Evolutionary conservation across 1,140 invertebrate genomes (phyloP), one percentile per base, ranked within the genome.

Genomic region (Rhyacophila brunnea): DNA sequence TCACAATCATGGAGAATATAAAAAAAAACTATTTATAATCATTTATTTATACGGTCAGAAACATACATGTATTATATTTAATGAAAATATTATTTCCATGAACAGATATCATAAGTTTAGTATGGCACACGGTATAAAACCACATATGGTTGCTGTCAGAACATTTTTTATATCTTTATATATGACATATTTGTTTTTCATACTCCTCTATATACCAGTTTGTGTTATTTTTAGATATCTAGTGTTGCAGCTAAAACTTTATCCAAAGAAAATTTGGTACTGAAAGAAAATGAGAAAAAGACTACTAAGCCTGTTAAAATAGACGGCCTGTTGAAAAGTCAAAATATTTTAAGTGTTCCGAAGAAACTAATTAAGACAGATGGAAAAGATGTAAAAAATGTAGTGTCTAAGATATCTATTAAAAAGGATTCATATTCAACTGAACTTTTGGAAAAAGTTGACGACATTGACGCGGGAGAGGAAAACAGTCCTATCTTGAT

Each of bases 401-500:
- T 14, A 20, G 13, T 2, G 9, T 9, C 34, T 15, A 11, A 11
- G n/a, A 32, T 7, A 2, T 32, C 32, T 15, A 17, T 13, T 7
- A 58, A 59, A 19, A 44, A 48, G 10, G 61, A 64, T 32, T 47
- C 64, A 7, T 57, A 62, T 55, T 63, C 66, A 13, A 68, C 69
- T 3, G 50, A 58, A 34, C 58, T 78, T 14, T 72, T 76, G 0
- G 56, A 67, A 38, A 71, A 74, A 20, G 72, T 79, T 64, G 76
- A 78, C 65, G 92, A 95, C 73, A 83, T 85, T 67, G 85, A 88
- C 60, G 88, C 89, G 66, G 76, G 71, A 48, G 81, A 85, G 42
- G 90, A 92, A 69, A 70, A 72, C 20, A 77, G 68, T 51, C 89
- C 90, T 5, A 83, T 89, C 67, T 79, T 94, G 59, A 87, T 92